A percentile compares a stretch with the other conserved stretches of the same genome.
Evolutionary conservation across 2,888 invertebrate species (phyloP).

Genomic region (Myopa tessellatipennis): DNA sequence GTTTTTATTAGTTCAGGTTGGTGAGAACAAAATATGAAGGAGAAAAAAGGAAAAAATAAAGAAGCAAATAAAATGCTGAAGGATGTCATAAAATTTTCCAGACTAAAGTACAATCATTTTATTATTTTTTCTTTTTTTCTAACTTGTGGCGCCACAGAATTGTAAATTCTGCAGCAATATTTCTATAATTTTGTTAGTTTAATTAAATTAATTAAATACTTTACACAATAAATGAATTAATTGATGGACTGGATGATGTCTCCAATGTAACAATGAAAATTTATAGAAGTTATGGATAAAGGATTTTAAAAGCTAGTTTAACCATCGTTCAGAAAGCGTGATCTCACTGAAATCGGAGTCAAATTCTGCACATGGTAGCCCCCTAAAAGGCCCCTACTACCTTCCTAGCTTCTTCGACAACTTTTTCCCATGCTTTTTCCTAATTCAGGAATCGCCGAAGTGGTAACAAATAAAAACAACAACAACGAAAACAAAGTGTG

Average conservation of each 20-base stretch:
- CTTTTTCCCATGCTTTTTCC: conserved; percentile 4
- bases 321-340: too few species aligned
- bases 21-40: conserved; percentile 45
- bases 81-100: not conserved
- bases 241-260: too few species aligned
- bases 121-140: not conserved
- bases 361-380: too few species aligned
- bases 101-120: not conserved
- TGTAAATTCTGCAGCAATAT: too few species aligned
- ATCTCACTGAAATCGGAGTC: too few species aligned
- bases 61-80: not conserved
- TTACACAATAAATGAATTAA: too few species aligned
- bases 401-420: not conserved
- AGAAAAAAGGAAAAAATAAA: not conserved
- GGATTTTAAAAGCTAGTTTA: too few species aligned
- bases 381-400: too few species aligned
- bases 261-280: too few species aligned
- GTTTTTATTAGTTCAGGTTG: conserved; percentile 58
- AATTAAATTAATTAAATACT: too few species aligned
- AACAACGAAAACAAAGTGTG: conserved; percentile 27
- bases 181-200: too few species aligned
- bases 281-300: too few species aligned
- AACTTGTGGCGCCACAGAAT: not conserved
- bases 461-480: not conserved
- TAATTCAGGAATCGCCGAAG: not conserved